Percentiles rank a stretch among this genome's conserved stretches.
Evolutionary conservation across 92 coral and sea anemone species (phyloP).

Genomic region (Zoanthus solanderi): DNA sequence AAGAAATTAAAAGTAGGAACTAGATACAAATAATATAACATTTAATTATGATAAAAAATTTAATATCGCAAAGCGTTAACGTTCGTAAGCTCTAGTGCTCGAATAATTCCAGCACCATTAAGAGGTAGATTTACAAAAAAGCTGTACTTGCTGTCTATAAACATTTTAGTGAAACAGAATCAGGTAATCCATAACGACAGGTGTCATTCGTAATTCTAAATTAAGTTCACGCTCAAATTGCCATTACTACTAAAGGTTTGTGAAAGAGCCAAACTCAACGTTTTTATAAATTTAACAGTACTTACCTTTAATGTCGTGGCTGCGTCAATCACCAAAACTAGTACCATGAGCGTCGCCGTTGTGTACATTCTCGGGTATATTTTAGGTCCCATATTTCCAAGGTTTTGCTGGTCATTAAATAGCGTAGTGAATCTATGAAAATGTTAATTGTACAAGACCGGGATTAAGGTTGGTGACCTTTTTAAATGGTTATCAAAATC

Average conservation of each 20-base stretch:
- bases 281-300: neutral
- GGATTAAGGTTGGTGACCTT: slow-evolving; percentile 5
- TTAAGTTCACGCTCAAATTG: neutral
- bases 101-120: no score
- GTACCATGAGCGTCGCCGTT: neutral
- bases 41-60: no score
- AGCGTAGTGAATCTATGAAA: neutral
- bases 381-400: neutral
- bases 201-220: neutral
- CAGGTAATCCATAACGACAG: no score
- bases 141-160: no score
- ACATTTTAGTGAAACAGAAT: no score
- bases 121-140: no score
- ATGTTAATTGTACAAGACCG: neutral
- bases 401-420: neutral
- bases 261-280: neutral
- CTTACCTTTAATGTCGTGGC: neutral
- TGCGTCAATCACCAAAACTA: neutral
- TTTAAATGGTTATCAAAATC: neutral
- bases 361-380: neutral
- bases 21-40: no score
- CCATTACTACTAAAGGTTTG: neutral
- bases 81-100: no score
- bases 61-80: no score
- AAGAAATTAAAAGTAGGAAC: no score